phyloP scores from a whole-genome alignment of 2,888 invertebrate genomes.

The Serripes groenlandicus region DNA sequence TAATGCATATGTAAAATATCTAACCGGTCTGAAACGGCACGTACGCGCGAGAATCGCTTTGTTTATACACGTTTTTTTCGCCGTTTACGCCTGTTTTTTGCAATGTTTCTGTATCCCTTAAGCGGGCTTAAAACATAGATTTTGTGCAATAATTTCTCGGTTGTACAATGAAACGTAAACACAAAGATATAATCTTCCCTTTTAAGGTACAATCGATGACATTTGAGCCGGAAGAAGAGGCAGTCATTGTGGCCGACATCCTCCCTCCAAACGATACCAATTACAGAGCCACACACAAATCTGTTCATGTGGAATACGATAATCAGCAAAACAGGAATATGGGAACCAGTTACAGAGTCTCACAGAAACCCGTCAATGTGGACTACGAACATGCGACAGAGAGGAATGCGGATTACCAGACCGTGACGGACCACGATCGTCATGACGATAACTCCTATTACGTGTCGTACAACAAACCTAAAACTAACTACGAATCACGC shows the following conservation, averaged over 20 bases:
- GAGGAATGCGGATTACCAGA: not conserved
- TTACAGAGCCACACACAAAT: not conserved
- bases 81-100: too few species aligned
- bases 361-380: not conserved
- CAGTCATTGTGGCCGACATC: conserved; percentile 52
- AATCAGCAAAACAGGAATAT: not conserved
- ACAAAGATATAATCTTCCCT: too few species aligned
- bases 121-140: too few species aligned
- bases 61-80: too few species aligned
- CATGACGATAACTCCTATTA: conserved; percentile 1
- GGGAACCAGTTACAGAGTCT: not conserved
- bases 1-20: too few species aligned
- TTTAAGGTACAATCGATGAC: conserved; percentile 44
- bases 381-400: not conserved
- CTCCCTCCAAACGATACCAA: conserved; percentile 34
- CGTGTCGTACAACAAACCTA: not conserved
- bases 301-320: not conserved
- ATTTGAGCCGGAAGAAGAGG: conserved; percentile 59
- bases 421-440: not conserved
- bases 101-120: too few species aligned
- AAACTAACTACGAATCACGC: not conserved
- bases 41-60: too few species aligned
- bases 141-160: too few species aligned
- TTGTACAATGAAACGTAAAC: too few species aligned
- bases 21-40: too few species aligned